Evolutionary conservation across 2,113 vertebrate genomes (phyloP).

Genomic region (Motacilla alba): DNA sequence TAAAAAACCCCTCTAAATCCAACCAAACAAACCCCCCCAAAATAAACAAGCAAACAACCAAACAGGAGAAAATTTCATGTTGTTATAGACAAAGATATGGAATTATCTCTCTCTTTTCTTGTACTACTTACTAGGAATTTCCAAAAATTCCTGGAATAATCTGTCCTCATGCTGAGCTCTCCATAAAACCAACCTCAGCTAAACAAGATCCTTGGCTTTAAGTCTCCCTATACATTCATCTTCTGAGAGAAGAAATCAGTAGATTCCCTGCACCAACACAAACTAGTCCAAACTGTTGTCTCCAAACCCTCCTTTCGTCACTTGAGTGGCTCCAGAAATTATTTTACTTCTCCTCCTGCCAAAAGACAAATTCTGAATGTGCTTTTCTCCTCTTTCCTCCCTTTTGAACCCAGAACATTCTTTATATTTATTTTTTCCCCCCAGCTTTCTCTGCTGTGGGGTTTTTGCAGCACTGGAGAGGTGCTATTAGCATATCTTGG

Average conservation of each 20-base stretch:
- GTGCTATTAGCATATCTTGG: not conserved
- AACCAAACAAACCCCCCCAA: not conserved
- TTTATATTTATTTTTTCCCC: not conserved
- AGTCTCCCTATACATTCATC: not conserved
- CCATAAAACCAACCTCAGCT: not conserved
- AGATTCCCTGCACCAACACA: not conserved
- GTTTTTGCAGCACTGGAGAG: not conserved
- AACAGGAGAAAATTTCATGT: fast-evolving
- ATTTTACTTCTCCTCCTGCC: not conserved
- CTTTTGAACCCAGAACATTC: not conserved
- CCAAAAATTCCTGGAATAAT: not conserved
- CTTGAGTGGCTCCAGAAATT: not conserved
- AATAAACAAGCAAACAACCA: not conserved
- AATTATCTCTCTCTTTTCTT: not conserved
- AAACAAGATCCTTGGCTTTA: not conserved
- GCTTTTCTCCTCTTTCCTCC: not conserved
- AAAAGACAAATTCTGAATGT: not conserved
- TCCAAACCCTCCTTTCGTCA: not conserved
- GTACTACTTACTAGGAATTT: not conserved
- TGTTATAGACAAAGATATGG: not conserved
- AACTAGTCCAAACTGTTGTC: not conserved
- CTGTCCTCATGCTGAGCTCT: not conserved
- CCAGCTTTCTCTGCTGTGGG: not conserved
- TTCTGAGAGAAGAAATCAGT: not conserved
- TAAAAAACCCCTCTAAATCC: not conserved